Base-by-base conservation (phyloP, 2,797 vertebrate species). In the Cichlasoma orientale region DNA sequence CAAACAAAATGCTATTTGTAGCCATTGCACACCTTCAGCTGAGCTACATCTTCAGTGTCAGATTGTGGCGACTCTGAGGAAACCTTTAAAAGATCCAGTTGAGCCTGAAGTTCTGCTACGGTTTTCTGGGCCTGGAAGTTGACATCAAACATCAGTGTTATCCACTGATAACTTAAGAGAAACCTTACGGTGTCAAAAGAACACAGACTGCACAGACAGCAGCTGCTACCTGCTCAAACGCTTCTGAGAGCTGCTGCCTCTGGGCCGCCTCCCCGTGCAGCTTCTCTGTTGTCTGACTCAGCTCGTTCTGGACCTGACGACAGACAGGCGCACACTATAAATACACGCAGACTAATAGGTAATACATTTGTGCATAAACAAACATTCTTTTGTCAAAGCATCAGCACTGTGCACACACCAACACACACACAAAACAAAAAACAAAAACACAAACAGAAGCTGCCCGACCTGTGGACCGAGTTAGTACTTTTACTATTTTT, bases 11-110 rank as follows among this genome's bases (percentile, higher is more conserved):
- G 2, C 16, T 47, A 38, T 33, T 36, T 72, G 53, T 27, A 55
- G 14, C 33, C 29, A 12, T 18, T 18, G 54, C 53, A 2, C 86
- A 99, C 98, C 97, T 98, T 97, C 23, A 99, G 93, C 77, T 96
- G 95, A 21, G 87, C 71, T 12, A 92, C 88, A 66, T 96, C 96
- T 72, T 97, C 97, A 0, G 80, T 82, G 21, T 94, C 94, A 2
- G 93, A 87, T 59, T 94, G 88, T 27, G 90, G 85, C 1, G 88
- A 53, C 0, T 95, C 93, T 41, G 92, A 91, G 55, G 93, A 80
- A 57, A 88, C 82, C 36, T 95, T 96, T 73, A 98, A 92, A 73
- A 96, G 94, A 86, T 97, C 97, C 88, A 98, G 89, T 89, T 99
- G 97, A 72, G 94, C 92, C 79, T 98, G 97, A 87, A 99, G 94